phyloP scores from a whole-genome alignment of 2,888 invertebrate genomes.

The Drosophila barbarae region DNA sequence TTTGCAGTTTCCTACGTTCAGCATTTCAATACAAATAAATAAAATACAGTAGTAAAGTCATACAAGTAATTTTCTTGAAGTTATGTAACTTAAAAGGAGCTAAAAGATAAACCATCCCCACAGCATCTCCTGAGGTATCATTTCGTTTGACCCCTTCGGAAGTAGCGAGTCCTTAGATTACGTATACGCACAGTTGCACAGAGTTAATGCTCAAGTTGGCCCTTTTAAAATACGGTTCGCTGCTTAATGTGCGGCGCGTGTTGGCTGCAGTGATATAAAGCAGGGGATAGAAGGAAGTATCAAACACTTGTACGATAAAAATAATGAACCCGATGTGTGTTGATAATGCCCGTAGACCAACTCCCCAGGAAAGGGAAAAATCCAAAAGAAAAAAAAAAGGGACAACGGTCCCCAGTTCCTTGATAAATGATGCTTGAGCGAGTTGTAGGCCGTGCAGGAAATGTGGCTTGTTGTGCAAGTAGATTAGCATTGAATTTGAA shows the following conservation, averaged over 20 bases:
- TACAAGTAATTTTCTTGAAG: not conserved
- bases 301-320: conserved; percentile 44
- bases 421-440: conserved; percentile 65
- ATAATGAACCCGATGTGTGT: conserved; percentile 66
- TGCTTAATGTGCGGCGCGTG: conserved; percentile 69
- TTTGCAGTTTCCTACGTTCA: not conserved
- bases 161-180: conserved; percentile 48
- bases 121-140: not conserved
- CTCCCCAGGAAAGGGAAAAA: conserved; percentile 27
- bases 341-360: conserved; percentile 53
- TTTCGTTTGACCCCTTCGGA: conserved; percentile 50
- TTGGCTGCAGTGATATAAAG: conserved; percentile 31
- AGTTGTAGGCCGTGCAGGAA: conserved; percentile 32
- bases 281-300: conserved; percentile 24
- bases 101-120: not conserved
- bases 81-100: not conserved
- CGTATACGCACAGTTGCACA: conserved; percentile 62
- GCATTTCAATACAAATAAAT: no score
- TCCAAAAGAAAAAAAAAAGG: conserved; percentile 4
- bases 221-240: conserved; percentile 50
- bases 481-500: conserved; percentile 72
- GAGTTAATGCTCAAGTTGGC: conserved; percentile 38
- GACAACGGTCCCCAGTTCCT: conserved; percentile 45
- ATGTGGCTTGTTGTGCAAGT: conserved; percentile 64
- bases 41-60: not conserved